Base-by-base conservation (phyloP, 2,888 invertebrate genomes). In the Carcina quercana region DNA sequence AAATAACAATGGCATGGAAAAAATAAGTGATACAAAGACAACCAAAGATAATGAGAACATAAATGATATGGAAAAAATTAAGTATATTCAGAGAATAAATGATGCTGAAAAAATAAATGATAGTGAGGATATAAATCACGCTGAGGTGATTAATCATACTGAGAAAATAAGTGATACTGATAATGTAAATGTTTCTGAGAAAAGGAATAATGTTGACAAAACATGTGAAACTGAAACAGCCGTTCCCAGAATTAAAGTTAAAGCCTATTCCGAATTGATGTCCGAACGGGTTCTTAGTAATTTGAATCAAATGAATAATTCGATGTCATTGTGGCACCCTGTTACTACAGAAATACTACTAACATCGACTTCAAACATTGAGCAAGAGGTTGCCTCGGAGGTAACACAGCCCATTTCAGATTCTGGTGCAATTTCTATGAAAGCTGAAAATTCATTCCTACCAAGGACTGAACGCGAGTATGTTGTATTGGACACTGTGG, bases 231-330 rank as follows among this genome's bases (percentile, higher is more conserved):
- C 21, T 31, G 44, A 47, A 13, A 42, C 39, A 27, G 34, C 41
- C 24, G 29, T 37, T 5, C 74, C 76, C 6, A 59, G 72, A 46
- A 78, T 82, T 30, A 82, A 80, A 62, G 76, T 82, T 1, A 82
- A 80, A 44, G 65, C 76, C 19, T 65, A 51, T 19, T 57, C 72
- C 10, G 75, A 80, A 40, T 53, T 82, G 27, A 72, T 80, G 78
- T 55, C 76, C 1, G 50, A 53, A 30, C 54, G 45, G 36, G 49
- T 46, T 27, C 46, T 66, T 13, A 53, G 47, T 25, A 51, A 30
- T 28, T 38, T 50, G 12, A 40, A 42, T 34, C 40, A n/a, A n/a
- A n/a, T n/a, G n/a, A n/a, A n/a, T n/a, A n/a, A n/a, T n/a, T n/a
- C n/a, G n/a, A n/a, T n/a, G n/a, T n/a, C n/a, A n/a, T n/a, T n/a